These are phyloP conservation scores for Stenchaetothrips biformis DNA, from an alignment of 2,888 invertebrate genomes.

Conservation along the genomic window DNA sequence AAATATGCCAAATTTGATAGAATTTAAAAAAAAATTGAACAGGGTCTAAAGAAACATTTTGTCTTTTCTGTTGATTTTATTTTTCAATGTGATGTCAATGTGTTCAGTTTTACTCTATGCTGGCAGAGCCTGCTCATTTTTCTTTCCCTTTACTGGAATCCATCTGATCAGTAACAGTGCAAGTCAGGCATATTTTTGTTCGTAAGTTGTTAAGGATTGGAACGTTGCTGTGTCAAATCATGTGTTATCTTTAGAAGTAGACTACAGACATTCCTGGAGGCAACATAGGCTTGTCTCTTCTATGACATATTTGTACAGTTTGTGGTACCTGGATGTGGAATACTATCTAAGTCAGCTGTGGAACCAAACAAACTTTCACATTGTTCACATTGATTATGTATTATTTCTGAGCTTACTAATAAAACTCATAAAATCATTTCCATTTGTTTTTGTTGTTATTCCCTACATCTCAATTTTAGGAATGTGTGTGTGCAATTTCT, in stretches of 20 bases:
- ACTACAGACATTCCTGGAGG: conserved; percentile 20
- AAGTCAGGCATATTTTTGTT: conserved; percentile 23
- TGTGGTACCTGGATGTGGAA: conserved; percentile 24
- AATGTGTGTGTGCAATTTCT: conserved; percentile 15
- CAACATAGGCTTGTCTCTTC: conserved; percentile 8
- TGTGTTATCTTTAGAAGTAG: conserved; percentile 24
- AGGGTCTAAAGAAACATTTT: conserved; percentile 20
- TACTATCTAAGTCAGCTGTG: conserved; percentile 23
- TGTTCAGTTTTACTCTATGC: conserved; percentile 10
- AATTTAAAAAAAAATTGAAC: conserved; percentile 4
- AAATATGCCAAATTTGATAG: conserved; percentile 22
- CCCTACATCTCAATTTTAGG: neutral
- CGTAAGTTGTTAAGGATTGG: conserved; percentile 14
- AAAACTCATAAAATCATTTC: conserved; percentile 8
- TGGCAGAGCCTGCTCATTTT: neutral
- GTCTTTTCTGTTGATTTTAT: conserved; percentile 11
- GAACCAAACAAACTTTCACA: conserved; percentile 25
- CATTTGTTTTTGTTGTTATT: neutral
- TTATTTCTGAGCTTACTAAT: conserved; percentile 25
- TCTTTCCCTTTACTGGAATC: neutral
- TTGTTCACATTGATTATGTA: conserved; percentile 25
- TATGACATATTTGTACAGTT: conserved; percentile 24
- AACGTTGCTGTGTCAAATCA: conserved; percentile 21
- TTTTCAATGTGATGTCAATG: conserved; percentile 21
- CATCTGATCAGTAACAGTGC: neutral